phyloP scores from a whole-genome alignment of 2,888 invertebrate genomes.

The Drosophila parthenogenetica region DNA sequence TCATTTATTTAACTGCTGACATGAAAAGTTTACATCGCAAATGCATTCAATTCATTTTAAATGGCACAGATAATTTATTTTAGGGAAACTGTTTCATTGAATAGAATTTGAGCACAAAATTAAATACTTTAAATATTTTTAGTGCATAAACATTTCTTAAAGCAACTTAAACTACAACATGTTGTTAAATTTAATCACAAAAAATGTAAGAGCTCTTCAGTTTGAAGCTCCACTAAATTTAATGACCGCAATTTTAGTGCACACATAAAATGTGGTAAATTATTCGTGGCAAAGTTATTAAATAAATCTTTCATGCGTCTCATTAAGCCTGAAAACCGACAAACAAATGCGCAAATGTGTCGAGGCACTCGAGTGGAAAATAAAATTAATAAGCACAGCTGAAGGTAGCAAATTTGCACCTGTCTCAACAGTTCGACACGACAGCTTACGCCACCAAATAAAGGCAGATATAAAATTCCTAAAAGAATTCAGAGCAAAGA shows the following conservation, averaged over 20 bases:
- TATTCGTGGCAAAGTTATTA: constrained; percentile 62
- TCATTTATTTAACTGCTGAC: constrained; percentile 14
- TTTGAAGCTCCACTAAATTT: constrained; percentile 1
- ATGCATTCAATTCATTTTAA: background rate
- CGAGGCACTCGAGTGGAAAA: constrained; percentile 50
- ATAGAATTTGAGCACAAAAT: no score
- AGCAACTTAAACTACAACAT: background rate
- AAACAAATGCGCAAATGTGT: constrained; percentile 25
- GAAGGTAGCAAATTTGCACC: constrained; percentile 45
- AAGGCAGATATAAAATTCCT: constrained; percentile 30
- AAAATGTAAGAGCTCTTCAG: background rate
- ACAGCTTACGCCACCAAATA: constrained; percentile 16
- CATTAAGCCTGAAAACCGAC: constrained; percentile 64
- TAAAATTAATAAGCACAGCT: constrained; percentile 54
- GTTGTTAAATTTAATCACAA: background rate
- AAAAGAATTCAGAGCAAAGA: constrained; percentile 16
- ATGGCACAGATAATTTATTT: no score
- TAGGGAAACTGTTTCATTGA: no score
- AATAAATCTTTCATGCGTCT: constrained; percentile 74
- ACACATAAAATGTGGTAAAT: constrained; percentile 53
- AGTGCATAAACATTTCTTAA: constrained; percentile 1
- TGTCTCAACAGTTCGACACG: constrained; percentile 22
- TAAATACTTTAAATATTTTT: background rate
- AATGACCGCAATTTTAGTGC: constrained; percentile 51
- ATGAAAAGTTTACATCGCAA: background rate